Percentiles rank a stretch among this genome's conserved stretches.
Evolutionary conservation across 2,888 invertebrate genomes (phyloP).

Genomic region (Allolobophora icterica): DNA sequence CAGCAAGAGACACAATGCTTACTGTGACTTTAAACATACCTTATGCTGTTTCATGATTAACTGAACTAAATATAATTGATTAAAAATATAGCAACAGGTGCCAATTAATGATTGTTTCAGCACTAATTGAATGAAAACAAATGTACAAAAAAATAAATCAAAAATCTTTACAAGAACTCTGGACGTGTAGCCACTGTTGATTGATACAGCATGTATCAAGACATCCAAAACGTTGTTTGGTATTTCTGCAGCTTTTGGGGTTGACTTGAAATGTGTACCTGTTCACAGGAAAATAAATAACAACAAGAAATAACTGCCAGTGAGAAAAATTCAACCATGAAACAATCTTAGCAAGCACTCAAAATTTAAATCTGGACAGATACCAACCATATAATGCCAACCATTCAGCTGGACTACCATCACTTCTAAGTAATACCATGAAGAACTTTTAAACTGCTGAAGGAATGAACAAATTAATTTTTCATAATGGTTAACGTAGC

Average conservation of each 20-base stretch:
- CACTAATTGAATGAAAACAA: neutral
- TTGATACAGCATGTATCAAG: constrained; percentile 83
- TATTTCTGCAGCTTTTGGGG: constrained; percentile 84
- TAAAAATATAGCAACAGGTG: no score
- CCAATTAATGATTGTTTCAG: neutral
- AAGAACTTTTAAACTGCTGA: neutral
- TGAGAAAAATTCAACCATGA: constrained; percentile 1
- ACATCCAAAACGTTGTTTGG: constrained; percentile 82
- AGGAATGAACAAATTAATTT: no score
- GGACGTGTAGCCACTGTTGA: constrained; percentile 97
- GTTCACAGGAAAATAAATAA: neutral
- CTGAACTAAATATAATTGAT: no score
- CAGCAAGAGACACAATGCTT: neutral
- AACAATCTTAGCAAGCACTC: neutral
- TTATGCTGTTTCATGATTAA: neutral
- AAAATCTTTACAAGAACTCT: constrained; percentile 79
- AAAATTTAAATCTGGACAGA: neutral
- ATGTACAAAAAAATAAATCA: neutral
- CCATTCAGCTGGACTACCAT: no score
- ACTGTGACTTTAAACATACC: neutral
- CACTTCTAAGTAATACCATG: no score
- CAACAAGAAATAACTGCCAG: neutral
- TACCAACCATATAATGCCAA: neutral
- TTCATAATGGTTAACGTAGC: neutral
- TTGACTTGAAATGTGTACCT: constrained; percentile 73